Base-by-base conservation (phyloP, 2,888 invertebrate genomes). In the Torymus aiolomorphi region DNA sequence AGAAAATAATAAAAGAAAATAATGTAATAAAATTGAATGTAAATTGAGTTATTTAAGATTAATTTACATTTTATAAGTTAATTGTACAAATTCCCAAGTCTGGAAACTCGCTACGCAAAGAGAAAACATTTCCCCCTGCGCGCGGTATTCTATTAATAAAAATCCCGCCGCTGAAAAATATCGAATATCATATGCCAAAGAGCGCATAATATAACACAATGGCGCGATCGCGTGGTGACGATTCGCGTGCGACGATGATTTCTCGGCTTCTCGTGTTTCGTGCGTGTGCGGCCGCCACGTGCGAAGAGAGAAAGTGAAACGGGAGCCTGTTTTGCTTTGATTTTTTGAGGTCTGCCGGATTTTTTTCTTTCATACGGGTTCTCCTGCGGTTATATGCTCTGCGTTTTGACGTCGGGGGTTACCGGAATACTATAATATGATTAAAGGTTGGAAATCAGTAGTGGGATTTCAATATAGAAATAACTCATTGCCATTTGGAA, bases 221-320 rank as follows among this genome's bases (percentile, higher is more conserved):
- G 61, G 14, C 24, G 12, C 51, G 49, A 16, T 65, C 49, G 31
- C 31, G 31, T 31, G 31, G 31, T 31, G 31, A 31, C 65, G 2
- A 51, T 49, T 14, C 18, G 18, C 13, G 11, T 49, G 52, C 16
- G 56, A 72, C 72, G 63, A 63, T 67, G 49, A n/a, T 18, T 14
- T 13, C 49, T 18, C 63, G 66, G 12, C 74, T 66, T 66, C 74
- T 75, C 75, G 59, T 24, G 31, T 75, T 75, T 67, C 75, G 24
- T n/a, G 65, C 11, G 16, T 56, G 18, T 70, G 42, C 16, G 42
- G 57, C 20, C 16, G 20, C 57, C 56, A 31, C 4, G 12, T 2
- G 49, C 13, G n/a, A 8, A 20, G 42, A 2, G 5, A 51, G 49
- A 10, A 16, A 8, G 57, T 49, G 70, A 57, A 71, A 71, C 51